Conservation (phyloP, 2,113 vertebrate genomes). For the Myanophis thanlyinensis region DNA sequence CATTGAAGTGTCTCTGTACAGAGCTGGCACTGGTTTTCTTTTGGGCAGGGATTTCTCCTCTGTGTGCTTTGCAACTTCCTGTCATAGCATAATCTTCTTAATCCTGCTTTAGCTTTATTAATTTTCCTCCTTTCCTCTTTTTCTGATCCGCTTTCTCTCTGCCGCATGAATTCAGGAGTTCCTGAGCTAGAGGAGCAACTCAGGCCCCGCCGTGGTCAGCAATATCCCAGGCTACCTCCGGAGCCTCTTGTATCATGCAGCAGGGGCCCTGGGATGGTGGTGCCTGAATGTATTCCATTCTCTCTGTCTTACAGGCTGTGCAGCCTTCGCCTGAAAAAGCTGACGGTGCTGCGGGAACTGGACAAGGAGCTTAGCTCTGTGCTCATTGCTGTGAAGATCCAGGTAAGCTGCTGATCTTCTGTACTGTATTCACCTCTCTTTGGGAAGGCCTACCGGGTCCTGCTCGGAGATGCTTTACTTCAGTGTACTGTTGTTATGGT, state of each 20-base stretch:
- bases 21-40: slow-evolving; percentile 48
- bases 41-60: slow-evolving; percentile 55
- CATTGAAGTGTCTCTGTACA: slow-evolving; percentile 47
- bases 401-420: slow-evolving; percentile 71
- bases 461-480: neutral
- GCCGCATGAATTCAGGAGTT: slow-evolving; percentile 28
- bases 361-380: slow-evolving; percentile 96
- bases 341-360: slow-evolving; percentile 89
- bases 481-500: neutral
- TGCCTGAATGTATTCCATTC: slow-evolving; percentile 69
- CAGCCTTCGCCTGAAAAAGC: slow-evolving; percentile 94
- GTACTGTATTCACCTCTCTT: neutral
- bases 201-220: slow-evolving; percentile 6
- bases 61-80: slow-evolving; percentile 64
- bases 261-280: slow-evolving; percentile 64
- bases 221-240: slow-evolving; percentile 23
- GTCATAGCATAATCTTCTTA: slow-evolving; percentile 63
- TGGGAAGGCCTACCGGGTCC: neutral
- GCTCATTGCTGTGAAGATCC: slow-evolving; percentile 96
- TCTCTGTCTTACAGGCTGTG: slow-evolving; percentile 82
- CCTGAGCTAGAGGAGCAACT: slow-evolving; percentile 20
- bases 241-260: slow-evolving; percentile 55
- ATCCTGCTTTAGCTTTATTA: slow-evolving; percentile 67
- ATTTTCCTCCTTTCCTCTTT: slow-evolving; percentile 58
- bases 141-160: slow-evolving; percentile 9